A percentile compares a stretch with the other conserved stretches of the same genome.
phyloP scores from a whole-genome alignment of 1,140 invertebrate genomes.

The Halictus rubicundus region DNA sequence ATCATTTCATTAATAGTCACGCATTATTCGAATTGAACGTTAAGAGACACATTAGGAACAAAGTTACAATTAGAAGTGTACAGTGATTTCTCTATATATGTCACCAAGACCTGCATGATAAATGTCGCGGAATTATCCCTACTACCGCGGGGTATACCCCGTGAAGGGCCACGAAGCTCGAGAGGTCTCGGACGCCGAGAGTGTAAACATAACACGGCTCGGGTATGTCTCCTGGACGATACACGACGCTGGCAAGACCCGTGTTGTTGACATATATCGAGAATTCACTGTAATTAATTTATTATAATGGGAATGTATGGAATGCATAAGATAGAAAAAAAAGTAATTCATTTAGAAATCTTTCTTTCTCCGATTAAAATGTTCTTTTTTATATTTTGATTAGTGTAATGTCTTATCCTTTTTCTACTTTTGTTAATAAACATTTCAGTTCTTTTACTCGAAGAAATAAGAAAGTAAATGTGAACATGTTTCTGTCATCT shows the following conservation, averaged over 20 bases:
- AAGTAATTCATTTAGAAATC: slow-evolving; percentile 25
- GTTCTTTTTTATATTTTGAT: slow-evolving; percentile 29
- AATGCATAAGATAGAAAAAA: slow-evolving; percentile 9
- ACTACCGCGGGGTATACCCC: too few relatives aligned
- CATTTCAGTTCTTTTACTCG: slow-evolving; percentile 6
- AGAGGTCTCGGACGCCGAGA: too few relatives aligned
- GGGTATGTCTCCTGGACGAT: too few relatives aligned
- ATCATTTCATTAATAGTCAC: neutral
- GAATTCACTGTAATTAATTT: slow-evolving; percentile 48
- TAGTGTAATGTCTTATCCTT: slow-evolving; percentile 12
- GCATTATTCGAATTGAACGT: neutral
- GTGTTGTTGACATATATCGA: too few relatives aligned
- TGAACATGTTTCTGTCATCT: slow-evolving; percentile 21
- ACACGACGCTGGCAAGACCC: too few relatives aligned
- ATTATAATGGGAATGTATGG: slow-evolving; percentile 6
- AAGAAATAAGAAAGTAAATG: neutral
- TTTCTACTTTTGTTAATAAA: slow-evolving; percentile 46
- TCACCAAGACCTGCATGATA: too few relatives aligned
- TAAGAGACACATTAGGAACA: slow-evolving; percentile 8
- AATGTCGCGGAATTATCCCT: too few relatives aligned
- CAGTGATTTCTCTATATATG: too few relatives aligned
- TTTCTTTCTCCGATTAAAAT: slow-evolving; percentile 25
- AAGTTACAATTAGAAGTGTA: neutral
- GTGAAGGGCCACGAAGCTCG: too few relatives aligned
- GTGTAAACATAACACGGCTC: too few relatives aligned